Evolutionary conservation across 1,140 invertebrate genomes (phyloP).

Genomic region (Papilio polyxenes): DNA sequence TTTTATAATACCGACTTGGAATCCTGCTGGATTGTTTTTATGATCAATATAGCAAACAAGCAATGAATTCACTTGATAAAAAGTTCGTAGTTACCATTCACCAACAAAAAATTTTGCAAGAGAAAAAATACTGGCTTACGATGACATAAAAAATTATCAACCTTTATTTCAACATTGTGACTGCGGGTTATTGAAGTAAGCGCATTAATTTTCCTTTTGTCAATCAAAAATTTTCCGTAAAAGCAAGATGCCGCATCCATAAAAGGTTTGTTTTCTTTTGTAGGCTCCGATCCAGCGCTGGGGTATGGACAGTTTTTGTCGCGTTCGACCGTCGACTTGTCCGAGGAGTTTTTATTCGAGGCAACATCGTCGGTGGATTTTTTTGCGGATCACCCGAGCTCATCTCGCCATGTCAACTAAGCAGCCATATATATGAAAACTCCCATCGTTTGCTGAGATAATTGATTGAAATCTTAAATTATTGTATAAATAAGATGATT

Average conservation of each 20-base stretch:
- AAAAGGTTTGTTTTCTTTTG: constrained; percentile 60
- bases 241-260: constrained; percentile 65
- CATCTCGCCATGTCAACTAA: constrained; percentile 60
- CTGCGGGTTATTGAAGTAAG: constrained; percentile 40
- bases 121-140: constrained; percentile 3
- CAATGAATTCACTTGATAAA: not conserved
- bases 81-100: not conserved
- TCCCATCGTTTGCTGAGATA: constrained; percentile 58
- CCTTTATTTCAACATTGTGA: constrained; percentile 34
- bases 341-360: constrained; percentile 67
- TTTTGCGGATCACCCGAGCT: constrained; percentile 63
- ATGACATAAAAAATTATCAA: not conserved
- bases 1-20: not conserved
- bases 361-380: constrained; percentile 51
- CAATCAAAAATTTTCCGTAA: constrained; percentile 51
- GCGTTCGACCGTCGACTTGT: constrained; percentile 57
- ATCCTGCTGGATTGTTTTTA: not conserved
- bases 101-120: not conserved
- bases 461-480: constrained; percentile 73
- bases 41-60: not conserved
- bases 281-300: constrained; percentile 56
- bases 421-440: constrained; percentile 67
- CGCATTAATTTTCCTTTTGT: constrained; percentile 47
- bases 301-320: constrained; percentile 66
- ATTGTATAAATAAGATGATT: constrained; percentile 54